Base-by-base conservation (phyloP, 2,113 vertebrate genomes). In the Apus apus region DNA sequence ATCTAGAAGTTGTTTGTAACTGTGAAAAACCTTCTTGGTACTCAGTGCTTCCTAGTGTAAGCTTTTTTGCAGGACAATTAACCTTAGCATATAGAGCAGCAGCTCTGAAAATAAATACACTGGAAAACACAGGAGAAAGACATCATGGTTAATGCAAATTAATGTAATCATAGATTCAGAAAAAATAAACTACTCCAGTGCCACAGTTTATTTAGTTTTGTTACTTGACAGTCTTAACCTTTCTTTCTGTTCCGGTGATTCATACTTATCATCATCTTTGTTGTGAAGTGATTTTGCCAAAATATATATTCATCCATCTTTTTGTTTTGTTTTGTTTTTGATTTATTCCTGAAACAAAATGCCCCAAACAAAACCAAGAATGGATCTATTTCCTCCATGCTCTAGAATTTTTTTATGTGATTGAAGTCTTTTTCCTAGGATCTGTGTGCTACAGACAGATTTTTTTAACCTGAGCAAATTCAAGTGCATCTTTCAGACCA, bases 401-500 rank as follows among this genome's bases (percentile, higher is more conserved):
- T 65, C 91, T 95, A 95, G 89, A 53, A 94, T 95, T 95, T 90
- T 80, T 95, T 85, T 86, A 95, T 96, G 88, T 91, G 97, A 94
- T 93, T 95, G 73, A 97, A 96, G 93, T 95, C 78, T 96, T 96
- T 96, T 93, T 96, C 90, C 87, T 95, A 94, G 96, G 94, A 97
- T 97, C 95, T 95, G 77, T 90, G 82, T 91, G 91, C 56, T 93
- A 77, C 77, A 97, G 97, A 96, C 94, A 95, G 79, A 81, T 72
- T 96, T 95, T 97, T 98, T 97, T 96, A 96, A 96, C 92, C 71
- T 38, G 87, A 96, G 87, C 97, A 98, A 98, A 98, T 98, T 98
- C 98, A 98, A 98, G 98, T 98, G 91, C 97, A 97, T 97, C 95
- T 97, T 98, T 98, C 97, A 97, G 97, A 97, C 96, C 94, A 97